Evolutionary conservation across 1,140 invertebrate genomes (phyloP), one percentile per base, ranked within the genome.

Genomic region (Aphis gossypii): DNA sequence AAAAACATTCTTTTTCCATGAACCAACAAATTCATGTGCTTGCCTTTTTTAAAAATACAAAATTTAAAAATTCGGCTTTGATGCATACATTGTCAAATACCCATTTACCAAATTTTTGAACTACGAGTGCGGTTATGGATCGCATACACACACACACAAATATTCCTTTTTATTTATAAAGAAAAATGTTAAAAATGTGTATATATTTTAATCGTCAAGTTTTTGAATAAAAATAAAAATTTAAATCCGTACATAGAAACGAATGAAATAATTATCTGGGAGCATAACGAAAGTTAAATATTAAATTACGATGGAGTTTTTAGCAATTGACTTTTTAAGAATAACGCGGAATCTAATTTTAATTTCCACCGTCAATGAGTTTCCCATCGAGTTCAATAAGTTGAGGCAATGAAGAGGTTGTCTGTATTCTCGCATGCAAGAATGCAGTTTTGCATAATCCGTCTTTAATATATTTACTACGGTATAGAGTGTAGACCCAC

Each of bases 371-470:
- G n/a, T 89, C 87, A 35, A 54, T 35, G n/a, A 89, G 87, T 51
- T 89, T 89, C 9, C n/a, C 6, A 7, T 54, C n/a, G 20, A 89
- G 46, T 54, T 41, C 35, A 44, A 23, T 90, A 60, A 90, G 38
- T 41, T 8, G 35, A 90, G 35, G 88, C 9, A 90, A 90, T 60
- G 88, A 60, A 90, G 35, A 44, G 51, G 21, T 35, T 56, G 38
- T 60, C 35, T 54, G 21, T 89, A 56, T 23, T 90, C 35, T 60
- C 54, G 54, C 23, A 60, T 30, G 88, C 54, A 41, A 90, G 88
- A 90, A 90, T 90, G 88, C 38, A 90, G 54, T 90, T 90, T 90
- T 60, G 38, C 88, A 90, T 60, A 90, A 14, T 60, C 51, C 23
- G 35, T 25, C 35, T 90, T 90, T 41, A 90, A 60, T 60, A 89